Evolutionary conservation across 2,888 invertebrate genomes (phyloP).

Genomic region (Lymantria dispar): DNA sequence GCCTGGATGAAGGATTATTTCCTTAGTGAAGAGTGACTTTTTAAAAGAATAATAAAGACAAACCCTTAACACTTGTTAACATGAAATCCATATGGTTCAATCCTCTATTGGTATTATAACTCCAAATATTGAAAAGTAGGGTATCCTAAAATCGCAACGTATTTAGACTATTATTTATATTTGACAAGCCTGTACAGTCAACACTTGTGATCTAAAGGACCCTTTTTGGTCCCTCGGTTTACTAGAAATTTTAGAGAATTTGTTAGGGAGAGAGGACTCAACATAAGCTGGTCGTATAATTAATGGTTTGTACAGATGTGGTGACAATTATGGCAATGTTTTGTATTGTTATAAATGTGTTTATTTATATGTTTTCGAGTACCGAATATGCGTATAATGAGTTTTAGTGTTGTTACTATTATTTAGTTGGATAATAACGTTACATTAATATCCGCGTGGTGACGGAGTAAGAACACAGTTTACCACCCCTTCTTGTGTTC

Average conservation of each 20-base stretch:
- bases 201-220: constrained; percentile 36
- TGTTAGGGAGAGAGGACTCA: constrained; percentile 18
- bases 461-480: no score
- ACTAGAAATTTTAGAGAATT: background rate
- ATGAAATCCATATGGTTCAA: constrained; percentile 28
- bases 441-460: no score
- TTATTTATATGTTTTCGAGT: constrained; percentile 50
- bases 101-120: constrained; percentile 21
- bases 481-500: no score
- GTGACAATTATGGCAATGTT: constrained; percentile 40
- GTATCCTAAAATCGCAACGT: constrained; percentile 50
- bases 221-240: constrained; percentile 25
- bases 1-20: no score
- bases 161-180: constrained; percentile 75
- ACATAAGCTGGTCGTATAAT: constrained; percentile 27
- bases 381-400: constrained; percentile 66
- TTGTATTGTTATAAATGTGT: constrained; percentile 48
- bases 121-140: constrained; percentile 33
- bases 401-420: constrained; percentile 9
- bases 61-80: constrained; percentile 8
- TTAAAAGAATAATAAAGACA: background rate
- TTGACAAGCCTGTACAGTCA: constrained; percentile 48
- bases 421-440: no score
- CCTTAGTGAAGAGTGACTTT: no score
- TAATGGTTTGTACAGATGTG: constrained; percentile 47